These are phyloP conservation scores for Cottoperca gobio DNA, from an alignment of 2,797 vertebrate genomes.

Conservation along the genomic window DNA sequence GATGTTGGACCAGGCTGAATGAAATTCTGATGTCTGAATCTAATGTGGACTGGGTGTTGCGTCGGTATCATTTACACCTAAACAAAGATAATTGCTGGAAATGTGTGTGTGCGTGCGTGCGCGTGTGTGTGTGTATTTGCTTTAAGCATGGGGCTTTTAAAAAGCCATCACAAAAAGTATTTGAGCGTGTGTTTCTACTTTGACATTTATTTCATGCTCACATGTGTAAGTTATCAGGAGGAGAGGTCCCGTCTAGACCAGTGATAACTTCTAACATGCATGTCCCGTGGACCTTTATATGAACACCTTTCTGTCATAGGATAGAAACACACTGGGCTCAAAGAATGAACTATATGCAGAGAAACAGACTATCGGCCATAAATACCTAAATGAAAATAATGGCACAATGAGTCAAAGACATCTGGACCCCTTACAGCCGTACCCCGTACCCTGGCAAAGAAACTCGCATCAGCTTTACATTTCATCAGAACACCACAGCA, in stretches of 20 bases:
- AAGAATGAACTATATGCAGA: neutral
- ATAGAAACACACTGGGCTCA: neutral
- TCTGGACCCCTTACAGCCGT: conserved; percentile 44
- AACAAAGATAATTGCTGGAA: conserved; percentile 55
- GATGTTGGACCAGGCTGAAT: conserved; percentile 55
- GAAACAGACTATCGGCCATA: neutral
- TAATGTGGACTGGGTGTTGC: conserved; percentile 30
- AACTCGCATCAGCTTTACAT: conserved; percentile 52
- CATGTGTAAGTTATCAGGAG: conserved; percentile 69
- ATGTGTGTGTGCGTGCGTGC: conserved; percentile 33
- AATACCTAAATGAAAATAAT: conserved; percentile 8
- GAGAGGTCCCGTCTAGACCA: conserved; percentile 28
- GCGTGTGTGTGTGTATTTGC: conserved; percentile 57
- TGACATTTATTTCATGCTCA: conserved; percentile 53
- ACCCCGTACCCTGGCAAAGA: conserved; percentile 37
- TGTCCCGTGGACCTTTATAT: conserved; percentile 6
- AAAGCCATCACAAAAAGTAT: conserved; percentile 57
- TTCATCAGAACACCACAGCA: conserved; percentile 67
- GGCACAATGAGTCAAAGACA: conserved; percentile 41
- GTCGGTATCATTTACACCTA: conserved; percentile 53
- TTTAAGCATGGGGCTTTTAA: conserved; percentile 58
- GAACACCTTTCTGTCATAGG: conserved; percentile 9
- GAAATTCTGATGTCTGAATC: conserved; percentile 53
- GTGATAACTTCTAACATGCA: conserved; percentile 20
- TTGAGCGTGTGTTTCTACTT: conserved; percentile 45